These are phyloP conservation scores for Heliconius ismenius DNA, from an alignment of 2,888 invertebrate genomes.

Conservation along the genomic window DNA sequence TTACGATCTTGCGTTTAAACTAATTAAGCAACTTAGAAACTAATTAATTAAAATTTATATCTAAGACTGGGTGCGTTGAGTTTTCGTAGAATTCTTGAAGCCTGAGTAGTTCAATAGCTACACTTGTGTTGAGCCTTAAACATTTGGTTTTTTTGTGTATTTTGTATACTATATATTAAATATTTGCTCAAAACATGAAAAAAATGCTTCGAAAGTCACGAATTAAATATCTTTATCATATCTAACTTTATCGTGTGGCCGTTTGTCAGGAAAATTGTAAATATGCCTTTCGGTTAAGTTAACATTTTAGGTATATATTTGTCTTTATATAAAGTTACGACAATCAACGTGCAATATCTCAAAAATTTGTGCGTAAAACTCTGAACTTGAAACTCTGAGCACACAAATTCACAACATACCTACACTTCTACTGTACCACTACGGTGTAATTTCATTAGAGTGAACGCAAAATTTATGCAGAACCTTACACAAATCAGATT, in stretches of 20 bases:
- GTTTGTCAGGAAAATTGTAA: too few relatives aligned
- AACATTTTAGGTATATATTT: too few relatives aligned
- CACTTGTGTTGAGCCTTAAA: not conserved
- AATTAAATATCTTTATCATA: too few relatives aligned
- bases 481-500: conserved; percentile 46
- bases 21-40: not conserved
- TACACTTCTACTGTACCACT: not conserved
- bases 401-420: not conserved
- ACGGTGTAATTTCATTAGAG: conserved; percentile 11
- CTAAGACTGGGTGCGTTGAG: not conserved
- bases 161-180: not conserved
- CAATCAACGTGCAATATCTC: too few relatives aligned
- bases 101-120: not conserved
- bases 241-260: too few relatives aligned
- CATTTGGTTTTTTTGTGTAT: not conserved
- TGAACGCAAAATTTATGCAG: conserved; percentile 35
- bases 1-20: not conserved
- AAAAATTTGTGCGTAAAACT: too few relatives aligned
- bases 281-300: too few relatives aligned
- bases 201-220: too few relatives aligned
- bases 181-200: too few relatives aligned
- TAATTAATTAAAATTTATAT: not conserved
- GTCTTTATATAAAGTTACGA: too few relatives aligned
- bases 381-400: not conserved
- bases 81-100: not conserved